Conservation (phyloP, 2,113 vertebrate genomes). For the Pseudopodoces humilis region DNA sequence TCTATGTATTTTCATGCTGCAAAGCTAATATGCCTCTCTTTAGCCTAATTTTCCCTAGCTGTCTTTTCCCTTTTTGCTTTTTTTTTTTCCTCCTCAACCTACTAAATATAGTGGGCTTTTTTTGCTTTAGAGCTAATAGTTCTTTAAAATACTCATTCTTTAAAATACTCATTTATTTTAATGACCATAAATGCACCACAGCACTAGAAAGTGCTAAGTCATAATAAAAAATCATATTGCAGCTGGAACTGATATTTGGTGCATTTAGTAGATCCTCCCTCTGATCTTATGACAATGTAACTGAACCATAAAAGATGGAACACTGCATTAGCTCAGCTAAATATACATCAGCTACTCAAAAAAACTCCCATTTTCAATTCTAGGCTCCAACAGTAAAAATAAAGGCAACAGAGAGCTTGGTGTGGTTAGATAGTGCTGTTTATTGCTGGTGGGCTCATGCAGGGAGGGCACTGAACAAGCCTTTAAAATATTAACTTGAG, state of each 20-base stretch:
- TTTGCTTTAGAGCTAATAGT: background rate
- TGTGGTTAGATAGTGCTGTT: background rate
- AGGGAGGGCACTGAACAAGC: background rate
- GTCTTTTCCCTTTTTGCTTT: too few relatives aligned
- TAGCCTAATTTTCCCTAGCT: background rate
- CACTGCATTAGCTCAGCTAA: background rate
- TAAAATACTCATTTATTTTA: background rate
- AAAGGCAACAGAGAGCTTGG: background rate
- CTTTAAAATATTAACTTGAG: background rate
- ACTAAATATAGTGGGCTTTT: background rate
- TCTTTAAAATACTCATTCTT: background rate
- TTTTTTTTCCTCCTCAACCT: background rate
- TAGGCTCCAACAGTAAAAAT: background rate
- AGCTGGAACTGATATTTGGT: constrained; percentile 16
- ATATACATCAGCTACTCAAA: background rate
- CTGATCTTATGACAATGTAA: background rate
- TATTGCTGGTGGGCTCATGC: background rate
- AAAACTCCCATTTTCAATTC: background rate
- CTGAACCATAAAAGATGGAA: background rate
- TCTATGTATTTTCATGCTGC: background rate
- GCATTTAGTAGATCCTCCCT: constrained; percentile 43
- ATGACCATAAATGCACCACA: background rate
- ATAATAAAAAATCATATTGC: background rate
- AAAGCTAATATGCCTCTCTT: background rate
- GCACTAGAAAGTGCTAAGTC: background rate